Evolutionary conservation across 2,888 invertebrate species (phyloP).

Genomic region (Tetanocera ferruginea): DNA sequence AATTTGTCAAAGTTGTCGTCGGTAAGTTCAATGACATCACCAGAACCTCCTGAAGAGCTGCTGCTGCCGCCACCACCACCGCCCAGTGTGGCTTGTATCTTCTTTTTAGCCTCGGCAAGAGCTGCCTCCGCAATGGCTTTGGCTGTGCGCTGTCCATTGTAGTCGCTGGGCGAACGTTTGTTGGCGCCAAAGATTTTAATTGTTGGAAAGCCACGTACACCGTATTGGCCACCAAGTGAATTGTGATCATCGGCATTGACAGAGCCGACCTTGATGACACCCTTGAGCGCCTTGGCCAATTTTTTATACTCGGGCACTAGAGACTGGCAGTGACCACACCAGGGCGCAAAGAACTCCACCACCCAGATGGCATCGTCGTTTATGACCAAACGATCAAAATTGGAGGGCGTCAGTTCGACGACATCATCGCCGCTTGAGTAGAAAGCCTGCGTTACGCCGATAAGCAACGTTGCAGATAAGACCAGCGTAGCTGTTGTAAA

Average conservation of each 20-base stretch:
- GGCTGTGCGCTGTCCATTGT: conserved; percentile 87
- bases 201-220: conserved; percentile 93
- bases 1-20: conserved; percentile 95
- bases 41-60: conserved; percentile 47
- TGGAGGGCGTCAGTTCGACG: conserved; percentile 85
- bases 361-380: conserved; percentile 92
- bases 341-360: conserved; percentile 89
- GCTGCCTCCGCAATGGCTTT: conserved; percentile 88
- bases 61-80: conserved; percentile 69
- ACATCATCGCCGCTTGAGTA: conserved; percentile 83
- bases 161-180: conserved; percentile 87
- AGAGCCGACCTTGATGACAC: conserved; percentile 93
- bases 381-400: conserved; percentile 87
- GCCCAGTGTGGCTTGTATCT: conserved; percentile 79
- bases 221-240: conserved; percentile 83
- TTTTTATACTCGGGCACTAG: conserved; percentile 95
- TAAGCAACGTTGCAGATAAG: conserved; percentile 46
- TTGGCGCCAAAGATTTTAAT: conserved; percentile 93
- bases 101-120: conserved; percentile 81
- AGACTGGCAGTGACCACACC: conserved; percentile 94
- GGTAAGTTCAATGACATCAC: conserved; percentile 88
- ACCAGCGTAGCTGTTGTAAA: conserved; percentile 42
- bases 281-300: conserved; percentile 93
- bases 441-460: conserved; percentile 64
- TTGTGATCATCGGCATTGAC: conserved; percentile 93